Evolutionary conservation across 1,140 invertebrate species (phyloP).

Genomic region (Trachymyrmex cornetzi): DNA sequence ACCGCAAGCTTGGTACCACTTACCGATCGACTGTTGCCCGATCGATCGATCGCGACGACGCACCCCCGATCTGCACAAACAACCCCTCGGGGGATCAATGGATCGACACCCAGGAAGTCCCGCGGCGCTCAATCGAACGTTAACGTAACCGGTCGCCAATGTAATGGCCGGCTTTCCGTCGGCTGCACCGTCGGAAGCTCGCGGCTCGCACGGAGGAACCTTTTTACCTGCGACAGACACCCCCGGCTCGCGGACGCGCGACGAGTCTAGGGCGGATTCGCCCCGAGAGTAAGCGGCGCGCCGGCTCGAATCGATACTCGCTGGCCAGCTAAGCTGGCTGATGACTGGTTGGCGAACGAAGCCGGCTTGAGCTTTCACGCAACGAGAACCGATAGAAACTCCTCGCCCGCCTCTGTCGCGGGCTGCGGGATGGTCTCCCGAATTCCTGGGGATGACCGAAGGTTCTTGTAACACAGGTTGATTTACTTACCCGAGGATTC

Average conservation of each 20-base stretch:
- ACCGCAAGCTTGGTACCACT: constrained; percentile 20
- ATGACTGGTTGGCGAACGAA: constrained; percentile 1
- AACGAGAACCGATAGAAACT: constrained; percentile 22
- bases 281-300: constrained; percentile 54
- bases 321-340: constrained; percentile 23
- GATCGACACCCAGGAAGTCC: neutral
- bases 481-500: constrained; percentile 63
- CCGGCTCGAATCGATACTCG: constrained; percentile 72
- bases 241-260: constrained; percentile 20
- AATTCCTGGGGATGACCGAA: neutral
- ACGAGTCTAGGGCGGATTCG: constrained; percentile 61
- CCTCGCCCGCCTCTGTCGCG: neutral
- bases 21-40: constrained; percentile 35
- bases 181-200: neutral
- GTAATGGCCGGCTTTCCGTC: constrained; percentile 16
- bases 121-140: constrained; percentile 12
- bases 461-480: neutral
- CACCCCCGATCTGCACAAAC: neutral
- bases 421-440: too few species aligned
- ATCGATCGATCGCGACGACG: constrained; percentile 1
- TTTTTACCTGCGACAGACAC: neutral
- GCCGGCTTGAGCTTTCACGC: constrained; percentile 34
- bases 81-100: neutral
- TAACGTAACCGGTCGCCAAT: neutral
- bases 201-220: neutral